phyloP scores from a whole-genome alignment of 2,797 vertebrate genomes.

The Peromyscus attwateri region DNA sequence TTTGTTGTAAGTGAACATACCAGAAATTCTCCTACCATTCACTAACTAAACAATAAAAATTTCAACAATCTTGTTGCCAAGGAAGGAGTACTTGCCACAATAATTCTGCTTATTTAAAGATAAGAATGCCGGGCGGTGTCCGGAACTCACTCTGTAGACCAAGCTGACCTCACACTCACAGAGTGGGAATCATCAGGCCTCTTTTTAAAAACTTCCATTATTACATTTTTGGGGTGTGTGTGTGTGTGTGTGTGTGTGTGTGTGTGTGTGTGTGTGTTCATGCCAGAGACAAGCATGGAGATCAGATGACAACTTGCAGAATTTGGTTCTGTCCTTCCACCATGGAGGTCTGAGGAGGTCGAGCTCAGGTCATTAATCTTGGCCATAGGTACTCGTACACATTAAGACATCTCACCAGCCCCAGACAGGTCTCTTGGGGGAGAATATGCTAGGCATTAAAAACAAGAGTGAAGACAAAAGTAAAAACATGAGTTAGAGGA shows the following conservation, averaged over 20 bases:
- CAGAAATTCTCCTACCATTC: background rate
- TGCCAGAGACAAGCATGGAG: background rate
- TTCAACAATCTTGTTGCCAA: background rate
- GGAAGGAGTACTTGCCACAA: background rate
- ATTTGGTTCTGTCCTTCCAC: background rate
- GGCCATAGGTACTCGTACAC: no score
- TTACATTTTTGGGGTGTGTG: background rate
- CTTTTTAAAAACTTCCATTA: background rate
- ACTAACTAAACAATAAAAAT: background rate
- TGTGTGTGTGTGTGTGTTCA: background rate
- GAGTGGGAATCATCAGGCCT: background rate
- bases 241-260: background rate
- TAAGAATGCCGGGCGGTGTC: background rate
- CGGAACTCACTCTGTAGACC: background rate
- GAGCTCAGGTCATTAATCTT: background rate
- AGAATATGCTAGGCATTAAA: background rate
- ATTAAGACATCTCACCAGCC: background rate
- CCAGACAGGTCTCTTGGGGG: background rate
- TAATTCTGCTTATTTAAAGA: background rate
- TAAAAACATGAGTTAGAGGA: background rate
- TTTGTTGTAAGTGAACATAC: background rate
- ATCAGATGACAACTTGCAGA: background rate
- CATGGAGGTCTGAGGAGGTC: background rate
- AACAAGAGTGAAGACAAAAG: background rate
- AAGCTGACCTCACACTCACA: background rate